Conservation (phyloP, 1,140 invertebrate genomes). For the Heliconius himera region DNA sequence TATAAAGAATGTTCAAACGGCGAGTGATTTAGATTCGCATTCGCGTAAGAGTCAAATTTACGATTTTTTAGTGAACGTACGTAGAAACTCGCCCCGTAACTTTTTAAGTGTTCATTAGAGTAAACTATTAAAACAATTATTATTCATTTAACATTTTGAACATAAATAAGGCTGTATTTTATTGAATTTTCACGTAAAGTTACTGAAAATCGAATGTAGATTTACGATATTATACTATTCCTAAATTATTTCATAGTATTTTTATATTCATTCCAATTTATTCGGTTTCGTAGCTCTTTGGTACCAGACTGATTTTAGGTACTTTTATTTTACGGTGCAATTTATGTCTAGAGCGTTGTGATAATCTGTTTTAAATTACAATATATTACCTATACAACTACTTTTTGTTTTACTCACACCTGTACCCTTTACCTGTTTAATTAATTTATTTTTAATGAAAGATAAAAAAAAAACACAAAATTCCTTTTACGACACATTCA, state of each 20-base stretch:
- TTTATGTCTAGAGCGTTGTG: conserved; percentile 81
- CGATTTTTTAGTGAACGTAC: conserved; percentile 48
- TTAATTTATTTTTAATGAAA: background rate
- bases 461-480: conserved; percentile 23
- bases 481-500: conserved; percentile 37
- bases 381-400: conserved; percentile 68
- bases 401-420: conserved; percentile 27
- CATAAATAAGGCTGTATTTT: conserved; percentile 74
- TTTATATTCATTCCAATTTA: conserved; percentile 80
- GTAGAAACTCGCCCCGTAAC: conserved; percentile 60
- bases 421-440: background rate
- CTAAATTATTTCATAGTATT: conserved; percentile 81
- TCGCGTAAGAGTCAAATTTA: conserved; percentile 68
- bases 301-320: conserved; percentile 82
- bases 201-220: conserved; percentile 62
- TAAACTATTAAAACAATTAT: conserved; percentile 73
- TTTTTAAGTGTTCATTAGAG: conserved; percentile 79
- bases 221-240: conserved; percentile 68
- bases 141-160: conserved; percentile 70
- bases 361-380: conserved; percentile 81
- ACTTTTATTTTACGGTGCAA: conserved; percentile 82
- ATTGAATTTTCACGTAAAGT: conserved; percentile 68
- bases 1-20: conserved; percentile 70
- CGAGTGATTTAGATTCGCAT: conserved; percentile 53
- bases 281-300: conserved; percentile 73